Evolutionary conservation across 2,113 vertebrate species (phyloP), one percentile per base, ranked within the genome.

Genomic region (Indicator indicator): DNA sequence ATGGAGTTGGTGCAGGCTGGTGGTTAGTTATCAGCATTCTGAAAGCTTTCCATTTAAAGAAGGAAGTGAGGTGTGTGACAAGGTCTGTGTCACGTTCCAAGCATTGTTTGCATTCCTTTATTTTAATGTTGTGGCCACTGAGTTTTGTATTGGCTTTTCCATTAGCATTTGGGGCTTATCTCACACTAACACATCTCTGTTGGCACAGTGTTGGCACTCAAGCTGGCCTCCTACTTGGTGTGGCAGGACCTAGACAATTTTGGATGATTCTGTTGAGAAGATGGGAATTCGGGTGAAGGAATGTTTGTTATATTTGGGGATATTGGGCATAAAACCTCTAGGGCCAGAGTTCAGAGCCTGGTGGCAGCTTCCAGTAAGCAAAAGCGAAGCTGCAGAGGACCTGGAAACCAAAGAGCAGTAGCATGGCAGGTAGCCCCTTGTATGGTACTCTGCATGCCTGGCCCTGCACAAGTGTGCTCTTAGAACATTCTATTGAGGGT

Each of bases 191-290:
- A 6, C n/a, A 42, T 59, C 82, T 0, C 0, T 67, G 36, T 52
- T 63, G 75, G 71, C 75, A 63, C 75, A 17, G 3, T 0, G 0
- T 26, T 75, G 84, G 38, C 17, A 9, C 58, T 46, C 1, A 0
- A 42, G 46, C 42, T 21, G 26, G 17, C 73, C 24, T 68, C 28
- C 56, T 9, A 16, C 54, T 28, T 54, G 10, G n/a, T 75, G 9
- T 2, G 20, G 7, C 50, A 75, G 46, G 16, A 50, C n/a, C 36
- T 9, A 50, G 63, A 15, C 8, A 16, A 5, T 32, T 63, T 56
- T 11, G 58, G 27, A 15, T 65, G 17, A 30, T 26, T 6, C 0
- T 69, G 11, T 30, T 63, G 86, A 38, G 14, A 64, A 68, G 4
- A 21, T 79, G 67, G 50, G 59, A n/a, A 10, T 40, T 52, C 71